phyloP scores from a whole-genome alignment of 2,888 invertebrate species.

The Acanthosepion lycidas region DNA sequence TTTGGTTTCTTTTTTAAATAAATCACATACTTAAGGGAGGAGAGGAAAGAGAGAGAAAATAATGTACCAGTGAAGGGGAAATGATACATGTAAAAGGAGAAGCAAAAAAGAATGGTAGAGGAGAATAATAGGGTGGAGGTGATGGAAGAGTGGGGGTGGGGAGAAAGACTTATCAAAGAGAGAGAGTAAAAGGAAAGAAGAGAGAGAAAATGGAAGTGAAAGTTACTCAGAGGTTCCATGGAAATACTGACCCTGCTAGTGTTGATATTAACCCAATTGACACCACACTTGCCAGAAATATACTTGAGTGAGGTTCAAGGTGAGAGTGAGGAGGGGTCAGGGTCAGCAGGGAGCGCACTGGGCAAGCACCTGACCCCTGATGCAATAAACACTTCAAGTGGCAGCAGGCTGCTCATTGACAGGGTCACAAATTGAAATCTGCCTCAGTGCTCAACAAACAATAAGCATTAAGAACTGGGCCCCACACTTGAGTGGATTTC shows the following conservation, averaged over 20 bases:
- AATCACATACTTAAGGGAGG: background rate
- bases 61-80: background rate
- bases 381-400: slow-evolving; percentile 18
- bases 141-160: too few species aligned
- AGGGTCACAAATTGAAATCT: slow-evolving; percentile 2
- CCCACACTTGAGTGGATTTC: background rate
- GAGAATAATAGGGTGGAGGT: background rate
- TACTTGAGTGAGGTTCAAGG: background rate
- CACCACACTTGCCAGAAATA: background rate
- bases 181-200: background rate
- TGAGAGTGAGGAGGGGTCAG: background rate
- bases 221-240: background rate
- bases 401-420: background rate
- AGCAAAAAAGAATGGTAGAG: background rate
- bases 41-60: background rate
- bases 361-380: background rate
- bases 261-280: slow-evolving; percentile 9
- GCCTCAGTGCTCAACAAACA: slow-evolving; percentile 1
- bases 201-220: background rate
- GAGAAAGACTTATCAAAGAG: background rate
- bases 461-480: background rate
- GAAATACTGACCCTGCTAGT: background rate
- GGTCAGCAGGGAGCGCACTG: background rate
- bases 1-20: too few species aligned
- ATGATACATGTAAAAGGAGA: background rate